phyloP scores from a whole-genome alignment of 2,113 vertebrate genomes.

The Seriola rivoliana region DNA sequence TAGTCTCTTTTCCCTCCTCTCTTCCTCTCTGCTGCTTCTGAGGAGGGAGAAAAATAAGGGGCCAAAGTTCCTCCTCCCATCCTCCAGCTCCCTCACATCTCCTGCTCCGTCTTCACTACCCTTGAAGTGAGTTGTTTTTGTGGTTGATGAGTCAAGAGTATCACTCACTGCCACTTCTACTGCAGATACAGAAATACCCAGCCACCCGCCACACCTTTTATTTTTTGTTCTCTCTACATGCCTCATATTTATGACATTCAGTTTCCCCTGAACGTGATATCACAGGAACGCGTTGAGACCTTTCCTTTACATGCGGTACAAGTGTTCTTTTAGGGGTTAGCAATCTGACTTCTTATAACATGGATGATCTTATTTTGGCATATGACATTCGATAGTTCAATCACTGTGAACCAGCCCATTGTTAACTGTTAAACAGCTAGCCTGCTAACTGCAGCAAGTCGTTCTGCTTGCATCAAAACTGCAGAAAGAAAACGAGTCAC shows the following conservation, averaged over 20 bases:
- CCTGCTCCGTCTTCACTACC: slow-evolving; percentile 41
- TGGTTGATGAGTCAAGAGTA: slow-evolving; percentile 59
- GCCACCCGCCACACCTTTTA: slow-evolving; percentile 24
- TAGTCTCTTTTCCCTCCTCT: slow-evolving; percentile 1
- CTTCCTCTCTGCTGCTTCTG: background rate
- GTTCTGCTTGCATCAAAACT: no score
- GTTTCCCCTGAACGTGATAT: no score
- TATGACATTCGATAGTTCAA: no score
- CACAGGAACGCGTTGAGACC: background rate
- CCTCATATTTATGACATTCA: background rate
- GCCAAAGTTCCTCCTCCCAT: slow-evolving; percentile 35
- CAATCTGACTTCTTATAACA: no score
- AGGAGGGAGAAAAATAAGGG: background rate
- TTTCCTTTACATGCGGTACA: no score
- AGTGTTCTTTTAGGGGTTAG: no score
- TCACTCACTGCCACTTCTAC: slow-evolving; percentile 35
- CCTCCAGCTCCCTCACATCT: slow-evolving; percentile 54
- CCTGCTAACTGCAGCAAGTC: no score
- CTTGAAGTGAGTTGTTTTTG: slow-evolving; percentile 69
- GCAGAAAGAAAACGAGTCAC: no score
- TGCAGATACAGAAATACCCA: slow-evolving; percentile 3
- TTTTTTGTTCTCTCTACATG: slow-evolving; percentile 7
- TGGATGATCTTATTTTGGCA: no score
- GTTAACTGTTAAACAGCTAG: no score
- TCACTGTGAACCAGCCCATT: no score